phyloP scores from a whole-genome alignment of 1,140 invertebrate species.

The Orius insidiosus region DNA sequence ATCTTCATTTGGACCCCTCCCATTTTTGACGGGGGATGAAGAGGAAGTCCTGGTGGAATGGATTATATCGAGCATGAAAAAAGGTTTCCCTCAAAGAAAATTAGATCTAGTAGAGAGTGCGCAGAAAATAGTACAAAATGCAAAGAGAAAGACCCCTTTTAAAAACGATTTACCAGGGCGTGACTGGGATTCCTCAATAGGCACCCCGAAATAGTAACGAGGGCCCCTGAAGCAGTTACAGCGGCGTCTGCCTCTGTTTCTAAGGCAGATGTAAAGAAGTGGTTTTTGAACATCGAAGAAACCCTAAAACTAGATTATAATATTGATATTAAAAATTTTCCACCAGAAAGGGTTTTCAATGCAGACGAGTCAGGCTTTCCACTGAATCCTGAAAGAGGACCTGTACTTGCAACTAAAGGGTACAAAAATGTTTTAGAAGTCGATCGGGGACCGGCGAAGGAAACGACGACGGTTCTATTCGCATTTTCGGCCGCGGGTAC shows the following conservation, averaged over 20 bases:
- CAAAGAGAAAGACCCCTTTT: background rate
- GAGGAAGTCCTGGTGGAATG: too few species aligned
- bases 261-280: too few species aligned
- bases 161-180: background rate
- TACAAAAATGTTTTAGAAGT: conserved; percentile 8
- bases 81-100: background rate
- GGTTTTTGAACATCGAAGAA: too few species aligned
- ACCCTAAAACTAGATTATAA: background rate
- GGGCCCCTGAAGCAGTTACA: too few species aligned
- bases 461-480: conserved; percentile 12
- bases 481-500: too few species aligned
- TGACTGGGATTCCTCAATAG: background rate
- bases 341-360: conserved; percentile 14
- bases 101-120: background rate
- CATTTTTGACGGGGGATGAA: too few species aligned
- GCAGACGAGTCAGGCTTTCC: too few species aligned
- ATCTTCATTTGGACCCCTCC: too few species aligned
- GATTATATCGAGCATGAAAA: too few species aligned
- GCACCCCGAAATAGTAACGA: background rate
- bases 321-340: background rate
- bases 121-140: background rate
- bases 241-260: too few species aligned
- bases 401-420: conserved; percentile 10
- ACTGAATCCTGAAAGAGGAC: conserved; percentile 12
- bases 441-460: conserved; percentile 14